A percentile compares a stretch with the other conserved stretches of the same genome.
These are phyloP conservation scores for Zaprionus lachaisei DNA, from an alignment of 1,140 invertebrate genomes.

Conservation along the genomic window DNA sequence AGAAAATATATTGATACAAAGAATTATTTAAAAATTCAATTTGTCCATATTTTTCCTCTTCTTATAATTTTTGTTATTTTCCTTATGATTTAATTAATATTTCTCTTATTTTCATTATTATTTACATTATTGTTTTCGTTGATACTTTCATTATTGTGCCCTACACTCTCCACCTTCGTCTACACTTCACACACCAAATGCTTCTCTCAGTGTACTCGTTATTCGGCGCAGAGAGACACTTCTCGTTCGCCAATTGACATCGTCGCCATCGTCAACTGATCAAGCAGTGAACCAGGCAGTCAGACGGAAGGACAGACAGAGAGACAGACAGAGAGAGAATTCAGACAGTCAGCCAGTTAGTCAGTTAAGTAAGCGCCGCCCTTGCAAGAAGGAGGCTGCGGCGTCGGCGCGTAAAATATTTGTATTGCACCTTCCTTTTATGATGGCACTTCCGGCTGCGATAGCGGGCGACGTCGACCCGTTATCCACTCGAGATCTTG, in stretches of 20 bases:
- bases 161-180: no score
- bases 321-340: background rate
- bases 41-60: no score
- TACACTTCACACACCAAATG: background rate
- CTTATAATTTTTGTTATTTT: no score
- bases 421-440: slow-evolving; percentile 83
- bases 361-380: slow-evolving; percentile 21
- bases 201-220: slow-evolving; percentile 7
- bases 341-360: slow-evolving; percentile 5
- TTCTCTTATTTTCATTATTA: background rate
- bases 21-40: no score
- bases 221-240: background rate
- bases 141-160: no score
- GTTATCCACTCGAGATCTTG: slow-evolving; percentile 79
- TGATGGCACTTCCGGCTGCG: slow-evolving; percentile 80
- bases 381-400: background rate
- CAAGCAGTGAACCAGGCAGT: slow-evolving; percentile 6
- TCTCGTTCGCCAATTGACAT: slow-evolving; percentile 12
- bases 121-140: background rate
- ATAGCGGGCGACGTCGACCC: slow-evolving; percentile 62
- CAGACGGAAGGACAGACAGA: slow-evolving; percentile 8
- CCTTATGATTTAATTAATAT: no score
- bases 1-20: no score
- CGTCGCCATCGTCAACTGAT: slow-evolving; percentile 15
- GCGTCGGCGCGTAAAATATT: slow-evolving; percentile 74